Evolutionary conservation across 2,888 invertebrate species (phyloP).

Genomic region (Erebia palarica): DNA sequence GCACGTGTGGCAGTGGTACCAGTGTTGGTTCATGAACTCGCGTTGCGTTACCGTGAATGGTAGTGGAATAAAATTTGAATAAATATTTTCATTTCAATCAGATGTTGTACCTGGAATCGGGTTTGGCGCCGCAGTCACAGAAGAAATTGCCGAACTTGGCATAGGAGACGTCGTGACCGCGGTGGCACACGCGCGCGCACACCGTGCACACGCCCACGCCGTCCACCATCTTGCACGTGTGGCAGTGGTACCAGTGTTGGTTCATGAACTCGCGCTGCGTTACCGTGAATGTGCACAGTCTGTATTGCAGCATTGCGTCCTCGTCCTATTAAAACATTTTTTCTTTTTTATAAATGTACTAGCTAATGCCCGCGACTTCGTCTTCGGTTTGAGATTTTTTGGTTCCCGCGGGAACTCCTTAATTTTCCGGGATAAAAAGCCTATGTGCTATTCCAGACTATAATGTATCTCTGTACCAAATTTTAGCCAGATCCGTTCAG

Average conservation of each 20-base stretch:
- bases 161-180: slow-evolving; percentile 97
- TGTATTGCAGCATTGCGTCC: slow-evolving; percentile 92
- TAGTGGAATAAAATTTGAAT: too few species aligned
- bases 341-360: too few species aligned
- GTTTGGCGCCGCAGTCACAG: slow-evolving; percentile 99
- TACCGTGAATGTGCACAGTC: slow-evolving; percentile 97
- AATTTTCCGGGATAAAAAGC: too few species aligned
- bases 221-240: slow-evolving; percentile 99
- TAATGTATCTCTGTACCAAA: too few species aligned
- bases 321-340: slow-evolving; percentile 83
- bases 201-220: slow-evolving; percentile 99
- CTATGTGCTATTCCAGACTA: too few species aligned
- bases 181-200: slow-evolving; percentile 98
- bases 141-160: slow-evolving; percentile 99
- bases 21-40: slow-evolving; percentile 98
- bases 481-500: too few species aligned
- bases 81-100: too few species aligned
- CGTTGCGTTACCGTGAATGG: slow-evolving; percentile 98
- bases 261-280: slow-evolving; percentile 99
- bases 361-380: too few species aligned
- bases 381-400: too few species aligned
- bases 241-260: slow-evolving; percentile 99
- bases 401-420: too few species aligned
- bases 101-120: slow-evolving; percentile 83
- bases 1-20: slow-evolving; percentile 99